phyloP scores from a whole-genome alignment of 2,113 vertebrate species.

The Tichodroma muraria region DNA sequence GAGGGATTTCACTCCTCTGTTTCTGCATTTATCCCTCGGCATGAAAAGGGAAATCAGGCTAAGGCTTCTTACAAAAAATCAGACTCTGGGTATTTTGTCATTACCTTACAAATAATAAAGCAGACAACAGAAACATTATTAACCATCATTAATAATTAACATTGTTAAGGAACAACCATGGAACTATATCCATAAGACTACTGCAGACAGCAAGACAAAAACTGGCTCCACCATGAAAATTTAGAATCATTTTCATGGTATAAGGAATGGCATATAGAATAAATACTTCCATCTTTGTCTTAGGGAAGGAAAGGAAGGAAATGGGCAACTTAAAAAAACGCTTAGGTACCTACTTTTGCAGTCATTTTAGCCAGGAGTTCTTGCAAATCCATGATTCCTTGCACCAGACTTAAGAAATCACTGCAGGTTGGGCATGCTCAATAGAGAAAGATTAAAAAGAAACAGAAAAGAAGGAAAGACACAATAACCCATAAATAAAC shows the following conservation, averaged over 20 bases:
- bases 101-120: neutral
- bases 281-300: neutral
- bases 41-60: neutral
- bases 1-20: neutral
- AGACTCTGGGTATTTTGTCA: neutral
- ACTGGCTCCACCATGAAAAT: neutral
- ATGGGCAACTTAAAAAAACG: neutral
- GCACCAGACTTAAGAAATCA: conserved; percentile 95
- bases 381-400: conserved; percentile 99
- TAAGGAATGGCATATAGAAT: neutral
- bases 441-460: conserved; percentile 63
- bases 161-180: neutral
- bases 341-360: conserved; percentile 83
- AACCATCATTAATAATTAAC: too few species aligned
- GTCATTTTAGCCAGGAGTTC: conserved; percentile 98
- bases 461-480: neutral
- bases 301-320: neutral
- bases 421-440: conserved; percentile 97
- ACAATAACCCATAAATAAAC: conserved; percentile 16
- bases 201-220: too few species aligned
- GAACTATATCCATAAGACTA: neutral
- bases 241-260: neutral
- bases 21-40: neutral
- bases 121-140: neutral
- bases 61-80: neutral